phyloP scores from a whole-genome alignment of 2,113 vertebrate species.

The Brachyhypopomus occidentalis region DNA sequence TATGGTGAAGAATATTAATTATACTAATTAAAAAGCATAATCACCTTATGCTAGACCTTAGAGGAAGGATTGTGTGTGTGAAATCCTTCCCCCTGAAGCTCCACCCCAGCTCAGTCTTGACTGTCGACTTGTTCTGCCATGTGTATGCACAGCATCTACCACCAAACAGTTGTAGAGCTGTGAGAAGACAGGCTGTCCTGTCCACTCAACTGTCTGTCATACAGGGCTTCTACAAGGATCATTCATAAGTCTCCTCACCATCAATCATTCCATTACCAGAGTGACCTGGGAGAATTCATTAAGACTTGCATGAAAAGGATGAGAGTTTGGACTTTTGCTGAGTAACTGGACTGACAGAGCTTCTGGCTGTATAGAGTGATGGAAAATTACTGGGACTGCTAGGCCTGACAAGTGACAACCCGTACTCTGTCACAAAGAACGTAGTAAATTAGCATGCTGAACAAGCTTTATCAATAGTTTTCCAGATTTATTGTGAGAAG shows the following conservation, averaged over 20 bases:
- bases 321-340: conserved; percentile 14
- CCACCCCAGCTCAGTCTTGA: neutral
- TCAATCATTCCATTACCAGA: conserved; percentile 49
- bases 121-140: conserved; percentile 3
- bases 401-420: neutral
- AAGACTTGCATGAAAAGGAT: conserved; percentile 40
- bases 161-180: conserved; percentile 14
- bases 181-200: conserved; percentile 18
- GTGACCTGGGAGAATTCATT: conserved; percentile 42
- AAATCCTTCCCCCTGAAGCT: conserved; percentile 17
- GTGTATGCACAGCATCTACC: conserved; percentile 5
- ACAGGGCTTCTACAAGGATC: conserved; percentile 29
- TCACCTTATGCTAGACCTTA: conserved; percentile 15
- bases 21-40: conserved; percentile 45
- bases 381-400: conserved; percentile 5
- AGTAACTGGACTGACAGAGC: conserved; percentile 32
- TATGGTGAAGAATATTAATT: conserved; percentile 39
- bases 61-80: neutral
- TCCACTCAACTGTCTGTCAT: conserved; percentile 36
- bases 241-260: conserved; percentile 30
- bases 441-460: neutral
- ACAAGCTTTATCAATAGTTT: neutral
- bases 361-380: conserved; percentile 40
- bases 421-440: neutral
- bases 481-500: neutral